These are phyloP conservation scores for Agrilus biguttatus DNA, from an alignment of 2,888 invertebrate genomes.

Conservation along the genomic window DNA sequence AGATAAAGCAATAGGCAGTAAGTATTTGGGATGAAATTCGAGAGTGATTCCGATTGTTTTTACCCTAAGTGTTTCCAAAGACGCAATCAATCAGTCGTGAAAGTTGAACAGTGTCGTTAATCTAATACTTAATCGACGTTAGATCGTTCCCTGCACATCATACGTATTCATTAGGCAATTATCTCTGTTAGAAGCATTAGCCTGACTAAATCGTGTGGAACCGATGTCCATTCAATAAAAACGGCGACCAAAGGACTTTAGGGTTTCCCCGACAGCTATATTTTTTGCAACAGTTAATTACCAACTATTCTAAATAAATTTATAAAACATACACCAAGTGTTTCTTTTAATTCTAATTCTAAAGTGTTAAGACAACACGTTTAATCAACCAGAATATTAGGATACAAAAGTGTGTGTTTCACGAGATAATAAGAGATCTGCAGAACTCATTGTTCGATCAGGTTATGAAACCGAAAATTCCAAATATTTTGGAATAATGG, in stretches of 20 bases:
- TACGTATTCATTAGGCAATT: slow-evolving; percentile 21
- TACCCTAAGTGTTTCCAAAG: slow-evolving; percentile 1
- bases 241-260: neutral
- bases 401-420: too few species aligned
- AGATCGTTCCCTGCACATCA: slow-evolving; percentile 19
- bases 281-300: neutral
- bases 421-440: too few species aligned
- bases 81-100: slow-evolving; percentile 15
- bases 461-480: too few species aligned
- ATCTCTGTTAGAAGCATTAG: slow-evolving; percentile 18
- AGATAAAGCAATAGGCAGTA: too few species aligned
- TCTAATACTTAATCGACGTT: slow-evolving; percentile 19
- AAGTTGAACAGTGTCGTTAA: slow-evolving; percentile 14
- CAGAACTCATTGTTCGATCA: too few species aligned
- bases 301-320: too few species aligned
- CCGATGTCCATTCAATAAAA: slow-evolving; percentile 10
- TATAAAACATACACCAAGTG: too few species aligned
- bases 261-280: neutral
- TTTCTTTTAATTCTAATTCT: too few species aligned
- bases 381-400: too few species aligned
- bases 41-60: slow-evolving; percentile 2
- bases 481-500: too few species aligned
- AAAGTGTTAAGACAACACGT: too few species aligned
- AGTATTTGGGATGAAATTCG: neutral
- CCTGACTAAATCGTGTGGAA: slow-evolving; percentile 17